Percentiles rank a stretch among this genome's conserved stretches.
These are phyloP conservation scores for Stomatorhinus walkeri DNA, from an alignment of 2,797 vertebrate species.

Conservation along the genomic window DNA sequence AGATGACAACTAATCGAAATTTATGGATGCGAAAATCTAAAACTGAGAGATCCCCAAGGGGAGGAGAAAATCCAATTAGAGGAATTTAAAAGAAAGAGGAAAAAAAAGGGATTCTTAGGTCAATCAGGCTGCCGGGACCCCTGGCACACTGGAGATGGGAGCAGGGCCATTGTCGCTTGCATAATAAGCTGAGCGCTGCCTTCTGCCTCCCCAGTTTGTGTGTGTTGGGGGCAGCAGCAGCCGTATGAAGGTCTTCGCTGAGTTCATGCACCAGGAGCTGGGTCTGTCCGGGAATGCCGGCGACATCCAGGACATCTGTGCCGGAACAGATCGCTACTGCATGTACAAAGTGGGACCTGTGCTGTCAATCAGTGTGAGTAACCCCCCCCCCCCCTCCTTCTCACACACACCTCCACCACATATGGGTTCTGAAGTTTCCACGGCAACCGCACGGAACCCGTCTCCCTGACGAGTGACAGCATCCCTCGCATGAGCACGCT, in stretches of 20 bases:
- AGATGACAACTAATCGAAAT: slow-evolving; percentile 2
- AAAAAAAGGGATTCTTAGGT: background rate
- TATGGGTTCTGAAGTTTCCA: background rate
- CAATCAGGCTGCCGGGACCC: background rate
- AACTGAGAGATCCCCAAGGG: background rate
- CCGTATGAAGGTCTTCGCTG: slow-evolving; percentile 77
- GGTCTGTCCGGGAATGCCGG: slow-evolving; percentile 50
- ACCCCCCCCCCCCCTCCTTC: background rate
- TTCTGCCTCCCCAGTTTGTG: slow-evolving; percentile 60
- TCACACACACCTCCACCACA: background rate
- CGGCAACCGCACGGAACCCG: background rate
- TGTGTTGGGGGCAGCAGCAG: slow-evolving; percentile 76
- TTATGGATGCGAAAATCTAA: background rate
- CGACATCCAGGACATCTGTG: slow-evolving; percentile 67
- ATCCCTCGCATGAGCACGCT: background rate
- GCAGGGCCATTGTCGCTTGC: background rate
- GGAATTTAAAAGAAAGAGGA: background rate
- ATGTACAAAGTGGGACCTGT: slow-evolving; percentile 78
- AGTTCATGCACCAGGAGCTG: slow-evolving; percentile 71
- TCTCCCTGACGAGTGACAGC: background rate
- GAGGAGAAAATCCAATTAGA: background rate
- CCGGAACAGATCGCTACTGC: slow-evolving; percentile 73
- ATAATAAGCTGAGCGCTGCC: background rate
- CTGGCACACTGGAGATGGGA: background rate
- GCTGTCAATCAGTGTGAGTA: slow-evolving; percentile 73